phyloP scores from a whole-genome alignment of 2,888 invertebrate genomes.

The Argynnis bischoffii region DNA sequence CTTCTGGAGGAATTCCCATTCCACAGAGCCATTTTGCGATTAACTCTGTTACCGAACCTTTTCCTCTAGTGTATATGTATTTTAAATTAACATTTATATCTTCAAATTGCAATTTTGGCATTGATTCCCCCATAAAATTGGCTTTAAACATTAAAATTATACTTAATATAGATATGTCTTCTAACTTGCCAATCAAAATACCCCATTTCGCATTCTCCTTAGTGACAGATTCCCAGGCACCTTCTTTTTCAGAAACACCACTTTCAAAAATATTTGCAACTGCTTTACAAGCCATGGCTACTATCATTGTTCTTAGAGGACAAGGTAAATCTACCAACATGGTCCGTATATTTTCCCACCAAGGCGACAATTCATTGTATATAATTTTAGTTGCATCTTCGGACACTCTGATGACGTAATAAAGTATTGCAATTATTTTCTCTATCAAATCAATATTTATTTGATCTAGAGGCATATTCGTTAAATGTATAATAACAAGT shows the following conservation, averaged over 20 bases:
- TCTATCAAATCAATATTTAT: conserved; percentile 84
- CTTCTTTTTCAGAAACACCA: conserved; percentile 74
- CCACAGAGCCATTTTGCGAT: conserved; percentile 93
- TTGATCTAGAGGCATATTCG: conserved; percentile 83
- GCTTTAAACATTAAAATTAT: conserved; percentile 84
- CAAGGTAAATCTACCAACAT: conserved; percentile 87
- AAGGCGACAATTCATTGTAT: conserved; percentile 87
- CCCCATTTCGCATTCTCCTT: conserved; percentile 94
- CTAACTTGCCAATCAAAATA: conserved; percentile 92
- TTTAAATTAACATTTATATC: conserved; percentile 85
- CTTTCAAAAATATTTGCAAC: conserved; percentile 82
- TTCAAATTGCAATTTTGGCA: conserved; percentile 81
- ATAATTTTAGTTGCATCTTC: conserved; percentile 84
- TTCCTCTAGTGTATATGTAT: conserved; percentile 84
- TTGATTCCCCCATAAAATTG: conserved; percentile 57
- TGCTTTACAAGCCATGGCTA: conserved; percentile 91
- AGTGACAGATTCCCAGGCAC: conserved; percentile 91
- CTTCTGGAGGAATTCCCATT: conserved; percentile 86
- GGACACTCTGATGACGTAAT: conserved; percentile 84
- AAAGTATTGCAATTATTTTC: conserved; percentile 85
- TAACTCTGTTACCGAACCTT: conserved; percentile 94
- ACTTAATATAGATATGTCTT: conserved; percentile 92
- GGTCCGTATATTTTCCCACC: conserved; percentile 92
- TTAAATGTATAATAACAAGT: conserved; percentile 87
- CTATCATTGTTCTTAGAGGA: conserved; percentile 90